Base-by-base conservation (phyloP, 2,113 vertebrate species). In the Crotalus helleri region DNA sequence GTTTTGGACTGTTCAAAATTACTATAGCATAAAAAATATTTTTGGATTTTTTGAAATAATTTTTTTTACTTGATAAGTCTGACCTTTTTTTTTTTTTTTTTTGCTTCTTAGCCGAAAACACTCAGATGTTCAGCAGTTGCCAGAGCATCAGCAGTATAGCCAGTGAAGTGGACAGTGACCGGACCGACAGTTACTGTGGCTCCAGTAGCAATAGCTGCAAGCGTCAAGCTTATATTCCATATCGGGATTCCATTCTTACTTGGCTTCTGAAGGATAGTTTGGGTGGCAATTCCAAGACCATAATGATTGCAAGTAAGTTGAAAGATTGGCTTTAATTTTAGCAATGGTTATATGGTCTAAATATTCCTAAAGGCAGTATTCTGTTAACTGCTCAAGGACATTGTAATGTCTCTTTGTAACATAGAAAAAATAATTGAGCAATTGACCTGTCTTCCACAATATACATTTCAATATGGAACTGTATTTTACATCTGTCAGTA, bases 181-280 rank as follows among this genome's bases (percentile, higher is more conserved):
- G 59, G 0, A 93, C 57, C 0, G 98, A 98, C 51, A 98, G 97
- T 93, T 92, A 97, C 44, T 98, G 98, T 3, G 95, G 96, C 11
- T 96, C 97, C 92, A 91, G 95, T 11, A 0, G 86, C 59, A 64
- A 59, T 0, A 96, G 94, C 3, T 88, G 46, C 49, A 97, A 97
- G 44, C 97, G 98, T 7, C 98, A 97, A 1, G 99, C 98, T 94
- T 99, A 99, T 95, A 98, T 99, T 94, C 99, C 99, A 0, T 99
- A 99, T 96, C 98, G 99, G 24, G 99, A 99, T 96, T 99, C 99
- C 0, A 98, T 99, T 95, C 98, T 99, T 92, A 99, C 99, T 90
- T 99, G 99, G 99, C 98, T 99, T 57, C 97, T 99, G 86, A 99
- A 99, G 96, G 99, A 99, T 97, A 99, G 99, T 92, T 97, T 99